Conservation (phyloP, 2,113 vertebrate genomes). For the Pycnonotus jocosus region DNA sequence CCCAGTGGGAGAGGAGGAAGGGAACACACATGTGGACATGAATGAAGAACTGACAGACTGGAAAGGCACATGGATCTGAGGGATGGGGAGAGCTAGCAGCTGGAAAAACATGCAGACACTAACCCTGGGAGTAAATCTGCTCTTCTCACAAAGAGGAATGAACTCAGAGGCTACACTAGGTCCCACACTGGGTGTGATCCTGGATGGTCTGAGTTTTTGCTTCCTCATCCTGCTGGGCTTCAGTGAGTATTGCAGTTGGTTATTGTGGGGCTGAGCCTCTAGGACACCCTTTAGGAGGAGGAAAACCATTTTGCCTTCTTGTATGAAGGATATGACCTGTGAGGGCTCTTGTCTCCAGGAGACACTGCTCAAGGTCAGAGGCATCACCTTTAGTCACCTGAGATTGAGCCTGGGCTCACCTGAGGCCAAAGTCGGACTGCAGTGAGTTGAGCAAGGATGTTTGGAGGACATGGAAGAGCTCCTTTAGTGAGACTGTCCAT, state of each 20-base stretch:
- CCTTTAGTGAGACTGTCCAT: rapidly evolving
- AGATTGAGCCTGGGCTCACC: background rate
- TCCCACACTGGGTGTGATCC: background rate
- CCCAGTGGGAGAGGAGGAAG: background rate
- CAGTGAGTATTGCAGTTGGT: background rate
- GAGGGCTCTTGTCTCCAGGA: background rate
- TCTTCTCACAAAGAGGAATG: background rate
- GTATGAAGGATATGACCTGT: background rate
- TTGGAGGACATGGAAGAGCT: background rate
- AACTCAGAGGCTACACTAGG: background rate
- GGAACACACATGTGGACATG: background rate
- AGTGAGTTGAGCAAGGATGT: background rate
- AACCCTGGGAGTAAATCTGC: background rate
- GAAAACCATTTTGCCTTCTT: background rate
- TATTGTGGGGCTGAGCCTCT: background rate
- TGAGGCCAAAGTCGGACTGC: background rate
- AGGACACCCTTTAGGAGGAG: background rate
- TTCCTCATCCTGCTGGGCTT: background rate
- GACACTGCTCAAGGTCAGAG: background rate
- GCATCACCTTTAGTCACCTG: background rate
- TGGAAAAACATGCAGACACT: background rate
- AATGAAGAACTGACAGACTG: background rate
- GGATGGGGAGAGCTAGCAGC: background rate
- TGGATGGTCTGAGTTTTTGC: background rate
- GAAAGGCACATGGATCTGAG: background rate